These are phyloP conservation scores for Nemoura dubitans DNA, from an alignment of 2,888 invertebrate species.

Conservation along the genomic window DNA sequence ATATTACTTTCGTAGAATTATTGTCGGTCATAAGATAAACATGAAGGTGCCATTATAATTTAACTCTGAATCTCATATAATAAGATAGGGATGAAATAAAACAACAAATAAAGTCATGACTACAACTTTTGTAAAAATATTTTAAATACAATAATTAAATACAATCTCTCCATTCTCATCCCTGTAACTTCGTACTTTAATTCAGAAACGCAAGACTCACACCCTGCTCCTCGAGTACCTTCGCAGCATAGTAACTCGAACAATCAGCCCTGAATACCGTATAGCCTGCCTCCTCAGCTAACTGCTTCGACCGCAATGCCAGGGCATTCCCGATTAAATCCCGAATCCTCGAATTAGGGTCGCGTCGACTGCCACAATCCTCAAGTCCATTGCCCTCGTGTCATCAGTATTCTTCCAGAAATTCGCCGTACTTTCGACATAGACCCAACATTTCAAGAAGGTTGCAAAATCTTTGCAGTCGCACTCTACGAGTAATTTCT, in stretches of 20 bases:
- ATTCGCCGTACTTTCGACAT: neutral
- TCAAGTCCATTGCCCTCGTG: neutral
- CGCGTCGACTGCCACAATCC: neutral
- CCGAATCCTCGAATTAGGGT: neutral
- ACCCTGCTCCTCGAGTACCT: neutral
- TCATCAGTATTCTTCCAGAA: conserved; percentile 1
- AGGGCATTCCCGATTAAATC: neutral
- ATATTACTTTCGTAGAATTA: too few species aligned
- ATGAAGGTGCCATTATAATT: too few species aligned
- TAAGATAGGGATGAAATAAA: too few species aligned
- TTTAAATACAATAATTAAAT: too few species aligned
- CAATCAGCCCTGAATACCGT: neutral
- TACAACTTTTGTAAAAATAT: too few species aligned
- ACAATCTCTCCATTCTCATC: neutral
- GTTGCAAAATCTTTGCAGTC: neutral
- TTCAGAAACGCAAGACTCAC: neutral
- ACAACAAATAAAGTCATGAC: too few species aligned
- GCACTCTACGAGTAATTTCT: neutral
- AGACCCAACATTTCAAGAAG: neutral
- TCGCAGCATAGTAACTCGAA: neutral
- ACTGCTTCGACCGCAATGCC: neutral
- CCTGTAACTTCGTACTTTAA: neutral
- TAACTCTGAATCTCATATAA: too few species aligned
- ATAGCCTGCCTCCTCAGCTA: neutral
- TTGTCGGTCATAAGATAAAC: too few species aligned